Evolutionary conservation across 30 jellyfish, hydroid and myxozoan genomes (phyloP), one percentile per base, ranked within the genome.

Genomic region (Chrysaora quinquecirrha): DNA sequence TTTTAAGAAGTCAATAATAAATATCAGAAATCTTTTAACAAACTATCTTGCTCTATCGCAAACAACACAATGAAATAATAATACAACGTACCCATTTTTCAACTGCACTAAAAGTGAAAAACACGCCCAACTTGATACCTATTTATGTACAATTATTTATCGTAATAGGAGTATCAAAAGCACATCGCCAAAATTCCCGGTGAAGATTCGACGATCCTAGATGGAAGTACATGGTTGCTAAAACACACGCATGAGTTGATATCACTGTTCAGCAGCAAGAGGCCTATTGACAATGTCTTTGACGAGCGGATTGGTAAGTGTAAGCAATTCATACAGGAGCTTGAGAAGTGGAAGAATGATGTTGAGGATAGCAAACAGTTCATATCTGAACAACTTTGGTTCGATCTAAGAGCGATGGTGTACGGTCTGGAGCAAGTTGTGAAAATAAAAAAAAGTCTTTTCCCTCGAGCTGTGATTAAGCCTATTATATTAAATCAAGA

Each of bases 401-500:
- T 65, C 23, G 78, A 65, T 65, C 58, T 65, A 11, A 65, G 34
- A 21, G 78, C 78, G 3, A 65, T 65, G 78, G 34, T 65, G 2
- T 19, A 21, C 1, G 78, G 78, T 3, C 23, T 65, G 61, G 78
- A 65, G 78, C 78, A 65, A 28, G 54, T 65, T 1, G 78, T 65
- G 20, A 3, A 1, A 24, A 1, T 1, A 28, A 65, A 65, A 19
- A 65, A 33, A 28, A 28, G 60, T 1, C 50, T 1, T 30, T 65
- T 24, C 54, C 30, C 30, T 2, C 49, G 78, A 1, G 50, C 50
- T 1, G 1, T 38, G 23, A 65, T 65, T 14, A 65, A 65, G 23
- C 78, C 54, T 0, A 38, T 65, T 24, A 21, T 1, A n/a, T 0
- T 65, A 1, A 65, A 38, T 28, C 54, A 30, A 65, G 78, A 65